Base-by-base conservation (phyloP, 2,888 invertebrate genomes). In the Calliscelio sp. region DNA sequence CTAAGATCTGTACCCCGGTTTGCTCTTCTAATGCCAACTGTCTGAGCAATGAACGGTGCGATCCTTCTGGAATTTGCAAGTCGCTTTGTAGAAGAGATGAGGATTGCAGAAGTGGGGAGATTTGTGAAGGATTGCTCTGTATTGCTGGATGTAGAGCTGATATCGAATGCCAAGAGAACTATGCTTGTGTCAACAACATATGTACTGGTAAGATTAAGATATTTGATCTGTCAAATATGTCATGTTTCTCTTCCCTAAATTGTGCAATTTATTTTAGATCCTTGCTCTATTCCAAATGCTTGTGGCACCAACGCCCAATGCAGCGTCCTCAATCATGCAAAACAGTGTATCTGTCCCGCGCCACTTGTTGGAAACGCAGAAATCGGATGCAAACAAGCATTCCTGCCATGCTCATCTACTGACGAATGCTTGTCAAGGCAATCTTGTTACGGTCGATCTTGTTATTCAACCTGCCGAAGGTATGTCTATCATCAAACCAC, bases 301-400 rank as follows among this genome's bases (percentile, higher is more conserved):
- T 98, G 98, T 90, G 98, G 98, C 49, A 96, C 96, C 4, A 98
- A 98, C 90, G 97, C 98, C 0, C 91, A 95, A 78, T 98, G 98
- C 90, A 91, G 93, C 11, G 95, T 96, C 1, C 92, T 94, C 84
- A 95, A 96, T 88, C 97, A 98, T 91, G 94, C 94, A 81, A 97
- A 97, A 85, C 93, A 95, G 53, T 98, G 98, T 90, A 93, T 93
- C 20, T 98, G 98, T 91, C 96, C 96, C 2, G 89, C 94, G 59
- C 95, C 95, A 16, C 94, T 98, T 16, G 94, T 95, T 44, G 98
- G 98, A 46, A 96, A 98, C 93, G 95, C 98, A 20, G 94, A 95
- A 85, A 93, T 95, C 57, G 95, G 95, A 11, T 98, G 98, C 90
- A 95, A 96, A 90, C 95, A 96, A 88, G 95, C 95, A 11, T 94